These are phyloP conservation scores for Temnothorax nylanderi DNA, from an alignment of 1,140 invertebrate genomes.

Conservation along the genomic window DNA sequence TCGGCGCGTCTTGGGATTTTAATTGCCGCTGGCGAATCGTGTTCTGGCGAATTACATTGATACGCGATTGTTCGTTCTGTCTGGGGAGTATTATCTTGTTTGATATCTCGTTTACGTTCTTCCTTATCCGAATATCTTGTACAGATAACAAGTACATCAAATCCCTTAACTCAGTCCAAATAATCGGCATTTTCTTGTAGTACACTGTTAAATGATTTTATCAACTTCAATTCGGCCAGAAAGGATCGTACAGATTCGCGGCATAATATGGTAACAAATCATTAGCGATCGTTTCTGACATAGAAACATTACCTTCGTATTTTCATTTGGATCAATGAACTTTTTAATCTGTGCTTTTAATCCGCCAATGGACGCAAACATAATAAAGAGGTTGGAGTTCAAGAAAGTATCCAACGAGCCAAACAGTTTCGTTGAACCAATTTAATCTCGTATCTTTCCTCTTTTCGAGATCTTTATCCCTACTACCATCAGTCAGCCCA, in stretches of 20 bases:
- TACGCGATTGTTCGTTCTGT: neutral
- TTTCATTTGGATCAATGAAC: neutral
- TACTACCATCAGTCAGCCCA: neutral
- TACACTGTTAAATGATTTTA: neutral
- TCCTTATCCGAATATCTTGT: neutral
- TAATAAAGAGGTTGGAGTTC: neutral
- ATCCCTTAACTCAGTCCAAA: neutral
- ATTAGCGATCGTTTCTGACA: neutral
- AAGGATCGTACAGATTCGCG: neutral
- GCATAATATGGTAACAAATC: neutral
- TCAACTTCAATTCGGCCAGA: neutral
- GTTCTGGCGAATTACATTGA: constrained; percentile 3
- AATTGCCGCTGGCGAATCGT: constrained; percentile 50
- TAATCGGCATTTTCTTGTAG: neutral
- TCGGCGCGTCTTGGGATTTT: constrained; percentile 51
- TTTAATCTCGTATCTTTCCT: constrained; percentile 26
- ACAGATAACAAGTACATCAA: neutral
- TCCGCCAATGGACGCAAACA: neutral
- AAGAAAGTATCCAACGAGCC: neutral
- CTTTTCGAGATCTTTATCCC: neutral
- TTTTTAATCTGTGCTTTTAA: constrained; percentile 38
- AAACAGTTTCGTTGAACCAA: constrained; percentile 38
- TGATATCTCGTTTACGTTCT: neutral
- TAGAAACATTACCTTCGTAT: neutral
- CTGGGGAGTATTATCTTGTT: neutral